These are phyloP conservation scores for Xanthorhoe spadicearia DNA, from an alignment of 2,888 invertebrate genomes.

Conservation along the genomic window DNA sequence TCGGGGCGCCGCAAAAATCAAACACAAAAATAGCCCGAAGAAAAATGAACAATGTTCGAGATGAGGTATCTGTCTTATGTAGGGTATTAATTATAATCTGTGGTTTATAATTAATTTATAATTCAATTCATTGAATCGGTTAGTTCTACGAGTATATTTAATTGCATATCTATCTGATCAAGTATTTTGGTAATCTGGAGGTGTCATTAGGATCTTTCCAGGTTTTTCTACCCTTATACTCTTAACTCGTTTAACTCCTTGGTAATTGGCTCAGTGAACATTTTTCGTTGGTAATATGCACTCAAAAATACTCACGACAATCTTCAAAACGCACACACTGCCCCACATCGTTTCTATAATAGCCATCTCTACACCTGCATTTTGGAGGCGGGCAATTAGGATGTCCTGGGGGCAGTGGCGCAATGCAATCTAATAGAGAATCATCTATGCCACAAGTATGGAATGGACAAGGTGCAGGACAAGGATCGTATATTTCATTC, in stretches of 20 bases:
- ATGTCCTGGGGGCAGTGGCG: constrained; percentile 36
- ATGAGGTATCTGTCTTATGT: too few relatives aligned
- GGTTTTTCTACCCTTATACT: too few relatives aligned
- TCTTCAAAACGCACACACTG: constrained; percentile 46
- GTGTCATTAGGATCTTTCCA: too few relatives aligned
- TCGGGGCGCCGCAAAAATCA: too few relatives aligned
- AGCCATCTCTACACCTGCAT: constrained; percentile 49
- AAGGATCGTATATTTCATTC: constrained; percentile 51
- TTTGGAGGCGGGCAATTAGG: constrained; percentile 39
- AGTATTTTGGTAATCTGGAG: too few relatives aligned
- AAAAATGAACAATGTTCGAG: too few relatives aligned
- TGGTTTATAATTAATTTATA: background rate
- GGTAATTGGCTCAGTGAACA: too few relatives aligned
- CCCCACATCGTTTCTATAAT: constrained; percentile 43
- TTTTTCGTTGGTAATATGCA: background rate
- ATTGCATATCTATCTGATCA: too few relatives aligned
- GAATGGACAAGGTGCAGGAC: constrained; percentile 45
- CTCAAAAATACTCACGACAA: constrained; percentile 49
- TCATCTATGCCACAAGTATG: constrained; percentile 48
- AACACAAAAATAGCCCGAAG: too few relatives aligned
- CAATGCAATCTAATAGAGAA: constrained; percentile 40
- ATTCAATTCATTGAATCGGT: background rate
- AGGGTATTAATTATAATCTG: too few relatives aligned
- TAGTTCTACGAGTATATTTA: background rate
- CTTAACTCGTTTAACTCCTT: too few relatives aligned